Evolutionary conservation across 2,888 invertebrate species (phyloP), one percentile per base, ranked within the genome.

Genomic region (Diadegma fenestrale): DNA sequence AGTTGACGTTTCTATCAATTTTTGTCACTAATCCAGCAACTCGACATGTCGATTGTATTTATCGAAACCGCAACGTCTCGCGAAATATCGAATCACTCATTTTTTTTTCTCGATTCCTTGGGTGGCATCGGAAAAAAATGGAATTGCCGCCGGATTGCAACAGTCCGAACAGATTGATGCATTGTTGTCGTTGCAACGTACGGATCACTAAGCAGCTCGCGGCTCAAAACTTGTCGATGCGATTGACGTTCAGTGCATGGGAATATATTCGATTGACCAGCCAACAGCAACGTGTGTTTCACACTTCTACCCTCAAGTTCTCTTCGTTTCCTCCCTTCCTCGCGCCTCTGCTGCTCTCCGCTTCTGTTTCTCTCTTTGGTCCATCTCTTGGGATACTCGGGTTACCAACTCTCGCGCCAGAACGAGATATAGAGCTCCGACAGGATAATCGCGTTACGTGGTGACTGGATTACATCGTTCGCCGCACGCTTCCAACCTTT

Each of bases 401-500:
- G 88, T 89, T 90, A 88, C 88, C 87, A 79, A 77, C 87, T 80
- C 85, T 88, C 86, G 85, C 81, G 75, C 79, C 48, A 76, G 75
- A 71, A 71, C 64, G 87, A 77, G 84, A 75, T 79, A 84, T 72
- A 80, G 82, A 87, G 85, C 69, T 82, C 45, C 80, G 61, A 76
- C 89, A 89, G 91, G 90, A 90, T 92, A 93, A 93, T 92, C 92
- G 88, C 84, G 91, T 92, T 93, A 92, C 90, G 90, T 87, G 92
- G 90, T 92, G 92, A 93, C 92, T 92, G 91, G 91, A 93, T 93
- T 92, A 93, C 91, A 92, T 89, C 91, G 89, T 90, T 90, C 91
- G 79, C 85, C 85, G 66, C 91, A 91, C 92, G 92, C 90, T 91
- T 91, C 84, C 88, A 88, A 88, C 84, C 89, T 88, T 80, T 79